These are phyloP conservation scores for Carterocephalus palaemon DNA, from an alignment of 2,888 invertebrate genomes.

Conservation along the genomic window DNA sequence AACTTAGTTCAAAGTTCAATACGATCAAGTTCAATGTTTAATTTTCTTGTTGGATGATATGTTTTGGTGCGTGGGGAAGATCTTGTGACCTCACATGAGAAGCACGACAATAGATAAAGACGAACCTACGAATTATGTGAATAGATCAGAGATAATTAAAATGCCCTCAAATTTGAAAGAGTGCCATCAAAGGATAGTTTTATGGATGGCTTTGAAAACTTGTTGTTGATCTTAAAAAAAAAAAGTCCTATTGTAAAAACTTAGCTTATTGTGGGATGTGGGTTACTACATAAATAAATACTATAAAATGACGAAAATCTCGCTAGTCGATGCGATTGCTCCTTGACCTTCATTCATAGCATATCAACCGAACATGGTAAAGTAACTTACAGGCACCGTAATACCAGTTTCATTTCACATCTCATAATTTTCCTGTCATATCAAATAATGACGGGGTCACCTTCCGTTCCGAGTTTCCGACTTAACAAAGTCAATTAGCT, in stretches of 20 bases:
- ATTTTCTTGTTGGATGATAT: no score
- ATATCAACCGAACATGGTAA: constrained; percentile 10
- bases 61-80: no score
- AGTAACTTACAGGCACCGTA: constrained; percentile 1
- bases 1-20: constrained; percentile 16
- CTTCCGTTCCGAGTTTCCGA: no score
- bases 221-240: no score
- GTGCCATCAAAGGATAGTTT: no score
- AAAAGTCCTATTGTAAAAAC: no score
- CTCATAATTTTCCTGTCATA: background rate
- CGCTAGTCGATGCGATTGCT: constrained; percentile 8
- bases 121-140: no score
- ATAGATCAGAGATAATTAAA: no score
- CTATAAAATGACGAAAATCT: constrained; percentile 12
- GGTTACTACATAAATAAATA: background rate
- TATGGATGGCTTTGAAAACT: no score
- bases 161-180: no score
- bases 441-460: background rate
- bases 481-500: constrained; percentile 4
- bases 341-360: constrained; percentile 18
- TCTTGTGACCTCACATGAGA: no score
- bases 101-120: no score
- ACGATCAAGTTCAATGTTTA: constrained; percentile 20
- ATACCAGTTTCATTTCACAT: background rate
- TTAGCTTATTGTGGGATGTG: background rate